Evolutionary conservation across 2,113 vertebrate species (phyloP).

Genomic region (Notarius quadriscutis): DNA sequence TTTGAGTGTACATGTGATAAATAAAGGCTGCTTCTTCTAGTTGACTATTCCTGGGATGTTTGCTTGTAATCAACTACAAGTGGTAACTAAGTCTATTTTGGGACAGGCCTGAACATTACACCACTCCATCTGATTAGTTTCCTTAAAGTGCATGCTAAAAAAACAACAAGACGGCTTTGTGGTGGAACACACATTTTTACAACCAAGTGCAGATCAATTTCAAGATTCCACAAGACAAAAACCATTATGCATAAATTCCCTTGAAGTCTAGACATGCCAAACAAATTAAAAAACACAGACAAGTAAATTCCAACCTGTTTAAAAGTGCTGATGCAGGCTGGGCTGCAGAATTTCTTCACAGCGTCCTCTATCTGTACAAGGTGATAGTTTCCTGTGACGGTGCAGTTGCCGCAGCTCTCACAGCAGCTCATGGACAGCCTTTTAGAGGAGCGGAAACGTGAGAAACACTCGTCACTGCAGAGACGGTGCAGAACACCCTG

Average conservation of each 20-base stretch:
- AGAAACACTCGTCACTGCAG: slow-evolving; percentile 91
- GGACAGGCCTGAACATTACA: too few relatives aligned
- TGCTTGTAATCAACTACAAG: too few relatives aligned
- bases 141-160: too few relatives aligned
- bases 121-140: too few relatives aligned
- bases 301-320: slow-evolving; percentile 79
- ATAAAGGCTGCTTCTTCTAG: too few relatives aligned
- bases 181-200: too few relatives aligned
- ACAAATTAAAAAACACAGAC: neutral
- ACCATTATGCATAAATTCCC: neutral
- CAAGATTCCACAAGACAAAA: neutral
- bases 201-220: neutral
- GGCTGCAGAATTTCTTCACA: slow-evolving; percentile 91
- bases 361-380: slow-evolving; percentile 84
- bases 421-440: slow-evolving; percentile 97
- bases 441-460: slow-evolving; percentile 89
- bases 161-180: too few relatives aligned
- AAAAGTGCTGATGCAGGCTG: slow-evolving; percentile 82
- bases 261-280: neutral
- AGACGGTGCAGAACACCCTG: slow-evolving; percentile 91
- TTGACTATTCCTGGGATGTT: too few relatives aligned
- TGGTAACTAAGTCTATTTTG: too few relatives aligned
- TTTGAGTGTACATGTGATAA: too few relatives aligned
- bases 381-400: slow-evolving; percentile 83
- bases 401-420: slow-evolving; percentile 91